phyloP scores from a whole-genome alignment of 2,888 invertebrate genomes.

The Odontocerum albicorne region DNA sequence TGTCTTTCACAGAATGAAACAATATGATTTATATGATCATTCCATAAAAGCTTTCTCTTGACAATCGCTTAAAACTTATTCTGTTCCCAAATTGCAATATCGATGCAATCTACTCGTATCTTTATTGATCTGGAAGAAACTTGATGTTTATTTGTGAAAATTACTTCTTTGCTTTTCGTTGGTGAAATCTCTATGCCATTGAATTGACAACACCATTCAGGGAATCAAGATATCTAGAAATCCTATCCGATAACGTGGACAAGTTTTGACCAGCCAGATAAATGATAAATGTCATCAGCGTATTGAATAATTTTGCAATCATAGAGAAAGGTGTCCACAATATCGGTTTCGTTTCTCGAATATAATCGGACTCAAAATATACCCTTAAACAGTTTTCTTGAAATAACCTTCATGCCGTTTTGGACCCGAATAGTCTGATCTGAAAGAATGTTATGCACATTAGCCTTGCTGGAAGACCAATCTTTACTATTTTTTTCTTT shows the following conservation, averaged over 20 bases:
- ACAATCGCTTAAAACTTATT: neutral
- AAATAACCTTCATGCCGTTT: neutral
- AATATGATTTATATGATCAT: neutral
- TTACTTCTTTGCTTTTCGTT: neutral
- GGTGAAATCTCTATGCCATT: neutral
- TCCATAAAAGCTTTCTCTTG: neutral
- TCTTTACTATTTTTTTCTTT: neutral
- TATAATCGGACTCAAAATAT: neutral
- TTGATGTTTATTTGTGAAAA: constrained; percentile 3
- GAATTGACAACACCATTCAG: neutral
- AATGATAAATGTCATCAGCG: constrained; percentile 4
- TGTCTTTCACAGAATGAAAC: neutral
- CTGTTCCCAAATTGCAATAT: neutral
- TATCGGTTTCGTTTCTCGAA: constrained; percentile 1
- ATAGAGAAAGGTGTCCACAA: neutral
- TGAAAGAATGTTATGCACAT: neutral
- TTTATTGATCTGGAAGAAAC: neutral
- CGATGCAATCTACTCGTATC: neutral
- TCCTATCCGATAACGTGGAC: neutral
- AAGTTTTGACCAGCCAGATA: neutral
- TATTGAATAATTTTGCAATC: neutral
- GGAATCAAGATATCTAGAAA: no score
- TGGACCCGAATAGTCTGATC: neutral
- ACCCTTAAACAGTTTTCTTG: neutral
- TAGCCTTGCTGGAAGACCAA: constrained; percentile 6